Evolutionary conservation across 2,797 vertebrate genomes (phyloP).

Genomic region (Pterois miles): DNA sequence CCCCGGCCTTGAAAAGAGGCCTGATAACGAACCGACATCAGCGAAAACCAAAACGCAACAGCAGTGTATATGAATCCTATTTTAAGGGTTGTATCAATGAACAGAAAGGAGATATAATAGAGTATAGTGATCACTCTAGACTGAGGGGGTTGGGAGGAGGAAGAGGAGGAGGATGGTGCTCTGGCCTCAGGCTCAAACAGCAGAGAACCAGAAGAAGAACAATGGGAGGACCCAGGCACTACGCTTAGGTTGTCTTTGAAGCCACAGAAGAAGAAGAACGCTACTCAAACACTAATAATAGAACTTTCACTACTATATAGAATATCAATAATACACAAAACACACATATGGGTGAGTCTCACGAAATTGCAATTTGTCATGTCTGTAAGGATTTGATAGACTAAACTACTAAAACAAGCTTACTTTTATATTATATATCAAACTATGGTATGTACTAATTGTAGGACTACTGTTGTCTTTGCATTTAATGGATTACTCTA

Average conservation of each 20-base stretch:
- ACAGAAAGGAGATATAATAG: conserved; percentile 36
- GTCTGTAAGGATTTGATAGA: too few species aligned
- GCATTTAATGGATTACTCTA: too few species aligned
- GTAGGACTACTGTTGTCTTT: too few species aligned
- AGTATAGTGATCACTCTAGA: conserved; percentile 36
- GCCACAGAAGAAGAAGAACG: conserved; percentile 2
- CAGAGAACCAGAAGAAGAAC: conserved; percentile 52
- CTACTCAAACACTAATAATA: neutral
- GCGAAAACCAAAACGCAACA: neutral
- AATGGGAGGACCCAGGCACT: conserved; percentile 39
- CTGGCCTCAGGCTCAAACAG: conserved; percentile 58
- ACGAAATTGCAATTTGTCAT: too few species aligned
- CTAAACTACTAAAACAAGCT: too few species aligned
- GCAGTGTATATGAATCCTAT: neutral
- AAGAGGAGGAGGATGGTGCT: conserved; percentile 29
- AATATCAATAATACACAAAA: neutral
- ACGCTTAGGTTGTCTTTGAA: conserved; percentile 27
- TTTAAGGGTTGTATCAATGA: conserved; percentile 11
- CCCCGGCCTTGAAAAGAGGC: neutral
- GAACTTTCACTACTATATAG: neutral
- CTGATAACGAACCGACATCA: conserved; percentile 12
- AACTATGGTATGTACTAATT: too few species aligned
- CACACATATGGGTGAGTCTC: too few species aligned
- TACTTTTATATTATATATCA: too few species aligned
- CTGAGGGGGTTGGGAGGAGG: neutral